phyloP scores from a whole-genome alignment of 2,797 vertebrate species.

The Eutrigla gurnardus region DNA sequence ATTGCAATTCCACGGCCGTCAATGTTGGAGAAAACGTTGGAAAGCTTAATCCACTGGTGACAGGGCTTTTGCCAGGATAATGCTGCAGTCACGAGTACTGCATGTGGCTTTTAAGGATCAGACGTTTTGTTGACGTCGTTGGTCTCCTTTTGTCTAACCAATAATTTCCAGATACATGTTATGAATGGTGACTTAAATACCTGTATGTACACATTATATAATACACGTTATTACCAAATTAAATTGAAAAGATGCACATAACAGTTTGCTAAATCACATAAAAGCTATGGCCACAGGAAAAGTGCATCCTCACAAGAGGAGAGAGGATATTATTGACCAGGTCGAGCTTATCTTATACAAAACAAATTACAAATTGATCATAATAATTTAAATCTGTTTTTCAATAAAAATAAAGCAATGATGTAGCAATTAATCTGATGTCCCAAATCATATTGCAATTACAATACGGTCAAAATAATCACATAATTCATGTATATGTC shows the following conservation, averaged over 20 bases:
- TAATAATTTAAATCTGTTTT: too few relatives aligned
- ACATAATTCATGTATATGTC: too few relatives aligned
- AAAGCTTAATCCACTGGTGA: neutral
- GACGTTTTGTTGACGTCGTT: neutral
- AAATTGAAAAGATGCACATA: neutral
- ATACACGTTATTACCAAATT: neutral
- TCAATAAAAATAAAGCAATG: neutral
- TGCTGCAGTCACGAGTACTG: constrained; percentile 15
- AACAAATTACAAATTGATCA: too few relatives aligned
- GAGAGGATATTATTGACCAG: neutral
- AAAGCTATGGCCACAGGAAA: neutral
- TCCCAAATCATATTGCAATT: too few relatives aligned
- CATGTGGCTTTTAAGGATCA: constrained; percentile 20
- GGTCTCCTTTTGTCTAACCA: neutral
- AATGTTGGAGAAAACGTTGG: neutral
- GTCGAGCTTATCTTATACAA: neutral
- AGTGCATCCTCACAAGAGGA: neutral
- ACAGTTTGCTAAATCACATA: neutral
- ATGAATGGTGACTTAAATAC: neutral
- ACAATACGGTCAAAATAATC: too few relatives aligned
- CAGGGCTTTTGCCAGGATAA: neutral
- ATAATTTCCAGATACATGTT: neutral
- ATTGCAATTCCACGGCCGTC: neutral
- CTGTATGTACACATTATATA: neutral
- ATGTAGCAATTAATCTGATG: too few relatives aligned